Base-by-base conservation (phyloP, 2,113 vertebrate species). In the Pheucticus melanocephalus region DNA sequence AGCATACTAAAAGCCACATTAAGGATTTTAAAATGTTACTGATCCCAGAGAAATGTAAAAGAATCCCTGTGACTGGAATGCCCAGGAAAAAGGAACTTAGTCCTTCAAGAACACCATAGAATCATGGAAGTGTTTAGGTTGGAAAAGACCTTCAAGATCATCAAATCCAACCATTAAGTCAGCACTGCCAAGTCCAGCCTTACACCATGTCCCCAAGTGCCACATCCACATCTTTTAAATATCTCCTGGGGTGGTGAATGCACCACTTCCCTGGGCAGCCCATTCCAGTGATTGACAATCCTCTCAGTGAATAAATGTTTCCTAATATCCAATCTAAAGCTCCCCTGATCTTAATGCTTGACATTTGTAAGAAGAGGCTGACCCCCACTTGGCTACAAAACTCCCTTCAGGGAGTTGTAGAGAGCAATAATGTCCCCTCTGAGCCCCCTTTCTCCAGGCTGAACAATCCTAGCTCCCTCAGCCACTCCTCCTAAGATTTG, bases 401-500 rank as follows among this genome's bases (percentile, higher is more conserved):
- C 5, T 40, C 22, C 35, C 18, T 54, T 35, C 44, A 47, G 50
- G 18, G 5, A 57, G 5, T 2, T 64, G 9, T 37, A 17, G 30
- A n/a, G 19, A 16, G 9, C 3, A 1, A 37, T 57, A 20, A 64
- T 5, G 21, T 51, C 16, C 12, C 19, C 25, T 2, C 30, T 28
- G 5, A 70, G 10, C 6, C 30, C 57, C 10, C 42, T 57, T 11
- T 28, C 25, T 76, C 30, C 53, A 73, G 40, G 3, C 3, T 33
- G 30, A 60, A 9, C 3, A 42, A 1, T 4, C 22, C 9, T 5
- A 53, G 15, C 3, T 71, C 19, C n/a, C 19, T 33, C n/a, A 42
- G 30, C 6, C 0, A 0, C 5, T 71, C 33, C 17, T 57, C 33
- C 10, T 0, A 2, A 7, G 6, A 17, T 1, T 5, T 57, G 21